A percentile compares a stretch with the other conserved stretches of the same genome.
These are phyloP conservation scores for Miltochrista miniata DNA, from an alignment of 2,888 invertebrate genomes.

Conservation along the genomic window DNA sequence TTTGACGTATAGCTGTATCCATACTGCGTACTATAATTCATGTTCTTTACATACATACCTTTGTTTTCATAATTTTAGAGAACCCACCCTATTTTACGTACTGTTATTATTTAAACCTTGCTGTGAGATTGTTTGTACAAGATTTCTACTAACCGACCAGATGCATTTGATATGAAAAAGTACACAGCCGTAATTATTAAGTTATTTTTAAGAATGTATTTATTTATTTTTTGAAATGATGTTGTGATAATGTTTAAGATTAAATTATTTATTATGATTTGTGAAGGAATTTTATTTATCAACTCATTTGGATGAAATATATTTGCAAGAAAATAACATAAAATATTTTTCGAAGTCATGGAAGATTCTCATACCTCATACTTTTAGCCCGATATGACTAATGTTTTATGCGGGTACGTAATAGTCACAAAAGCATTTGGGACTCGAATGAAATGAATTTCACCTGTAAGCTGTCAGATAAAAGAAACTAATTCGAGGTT, in stretches of 20 bases:
- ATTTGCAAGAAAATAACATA: too few relatives aligned
- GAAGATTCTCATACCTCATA: too few relatives aligned
- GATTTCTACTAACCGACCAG: slow-evolving; percentile 57
- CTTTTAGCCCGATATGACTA: too few relatives aligned
- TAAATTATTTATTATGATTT: slow-evolving; percentile 66
- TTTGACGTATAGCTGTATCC: too few relatives aligned
- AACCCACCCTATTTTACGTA: slow-evolving; percentile 30
- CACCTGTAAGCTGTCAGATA: too few relatives aligned
- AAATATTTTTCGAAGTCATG: too few relatives aligned
- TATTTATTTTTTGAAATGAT: slow-evolving; percentile 58
- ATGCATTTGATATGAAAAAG: slow-evolving; percentile 83
- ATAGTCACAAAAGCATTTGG: background rate
- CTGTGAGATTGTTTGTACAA: slow-evolving; percentile 42
- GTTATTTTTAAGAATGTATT: slow-evolving; percentile 61
- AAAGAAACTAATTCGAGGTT: too few relatives aligned
- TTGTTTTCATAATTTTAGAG: too few relatives aligned
- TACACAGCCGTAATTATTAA: slow-evolving; percentile 75
- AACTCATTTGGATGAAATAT: background rate
- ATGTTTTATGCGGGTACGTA: too few relatives aligned
- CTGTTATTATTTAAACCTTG: slow-evolving; percentile 36
- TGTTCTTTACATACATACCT: slow-evolving; percentile 20
- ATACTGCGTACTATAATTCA: too few relatives aligned
- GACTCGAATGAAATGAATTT: too few relatives aligned
- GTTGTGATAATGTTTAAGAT: slow-evolving; percentile 72
- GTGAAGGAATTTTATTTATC: slow-evolving; percentile 22